A percentile compares a stretch with the other conserved stretches of the same genome.
Evolutionary conservation across 2,888 invertebrate genomes (phyloP).

Genomic region (Panopea generosa): DNA sequence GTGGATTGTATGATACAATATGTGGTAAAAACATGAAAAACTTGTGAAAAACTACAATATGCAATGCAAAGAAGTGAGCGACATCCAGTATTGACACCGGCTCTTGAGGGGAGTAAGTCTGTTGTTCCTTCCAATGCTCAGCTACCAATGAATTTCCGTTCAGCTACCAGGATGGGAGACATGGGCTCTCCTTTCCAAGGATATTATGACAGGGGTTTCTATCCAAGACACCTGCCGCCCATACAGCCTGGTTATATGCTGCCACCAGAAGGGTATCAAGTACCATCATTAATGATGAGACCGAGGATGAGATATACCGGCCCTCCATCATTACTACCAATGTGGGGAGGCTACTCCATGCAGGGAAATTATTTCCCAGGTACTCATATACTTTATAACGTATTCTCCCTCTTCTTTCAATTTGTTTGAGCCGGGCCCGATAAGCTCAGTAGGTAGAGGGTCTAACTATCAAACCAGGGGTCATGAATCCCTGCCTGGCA

Average conservation of each 20-base stretch:
- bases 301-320: constrained; percentile 35
- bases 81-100: constrained; percentile 47
- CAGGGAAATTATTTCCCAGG: constrained; percentile 50
- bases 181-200: background rate
- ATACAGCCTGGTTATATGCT: constrained; percentile 13
- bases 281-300: constrained; percentile 25
- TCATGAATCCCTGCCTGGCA: too few species aligned
- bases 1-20: too few species aligned
- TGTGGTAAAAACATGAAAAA: too few species aligned
- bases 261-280: constrained; percentile 24
- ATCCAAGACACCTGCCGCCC: constrained; percentile 14
- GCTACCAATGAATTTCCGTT: constrained; percentile 1
- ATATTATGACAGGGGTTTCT: background rate
- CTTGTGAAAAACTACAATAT: too few species aligned
- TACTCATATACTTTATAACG: too few species aligned
- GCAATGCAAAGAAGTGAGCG: background rate
- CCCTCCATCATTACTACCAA: constrained; percentile 44
- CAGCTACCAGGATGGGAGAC: background rate
- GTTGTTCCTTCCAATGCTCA: constrained; percentile 31
- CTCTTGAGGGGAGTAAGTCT: constrained; percentile 51
- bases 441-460: too few species aligned
- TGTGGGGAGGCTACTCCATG: constrained; percentile 54
- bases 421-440: too few species aligned
- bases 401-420: too few species aligned
- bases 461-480: too few species aligned